A percentile compares a stretch with the other conserved stretches of the same genome.
phyloP scores from a whole-genome alignment of 2,113 vertebrate species.

The Bagarius yarrelli region DNA sequence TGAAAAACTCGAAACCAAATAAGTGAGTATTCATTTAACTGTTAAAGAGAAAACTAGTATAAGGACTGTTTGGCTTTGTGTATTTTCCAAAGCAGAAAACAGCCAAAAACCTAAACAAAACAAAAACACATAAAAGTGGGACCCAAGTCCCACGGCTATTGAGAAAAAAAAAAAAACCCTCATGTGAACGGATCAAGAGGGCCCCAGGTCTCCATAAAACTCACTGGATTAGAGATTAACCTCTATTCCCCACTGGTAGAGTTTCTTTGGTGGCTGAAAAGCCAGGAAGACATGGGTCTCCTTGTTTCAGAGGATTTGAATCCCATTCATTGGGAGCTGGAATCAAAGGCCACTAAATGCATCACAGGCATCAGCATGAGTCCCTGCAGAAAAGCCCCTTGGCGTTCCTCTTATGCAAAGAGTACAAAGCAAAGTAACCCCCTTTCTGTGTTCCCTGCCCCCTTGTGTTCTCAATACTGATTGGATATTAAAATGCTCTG shows the following conservation, averaged over 20 bases:
- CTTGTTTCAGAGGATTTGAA: constrained; percentile 64
- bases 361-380: constrained; percentile 62
- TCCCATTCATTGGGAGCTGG: constrained; percentile 57
- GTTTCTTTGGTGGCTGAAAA: constrained; percentile 61
- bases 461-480: constrained; percentile 45
- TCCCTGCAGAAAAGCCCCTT: constrained; percentile 55
- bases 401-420: constrained; percentile 54
- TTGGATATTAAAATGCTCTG: constrained; percentile 49
- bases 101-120: not conserved
- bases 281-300: constrained; percentile 59
- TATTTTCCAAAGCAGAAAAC: constrained; percentile 32
- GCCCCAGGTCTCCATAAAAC: constrained; percentile 57
- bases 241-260: constrained; percentile 58
- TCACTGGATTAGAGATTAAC: constrained; percentile 65
- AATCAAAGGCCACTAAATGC: constrained; percentile 53
- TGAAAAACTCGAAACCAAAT: not conserved
- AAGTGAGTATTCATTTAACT: constrained; percentile 8
- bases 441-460: constrained; percentile 29
- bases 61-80: constrained; percentile 9
- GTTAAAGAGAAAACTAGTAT: not conserved
- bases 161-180: constrained; percentile 24
- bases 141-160: constrained; percentile 42
- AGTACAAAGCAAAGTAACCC: constrained; percentile 51
- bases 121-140: constrained; percentile 17
- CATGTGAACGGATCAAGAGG: constrained; percentile 41